These are phyloP conservation scores for Plotosus lineatus DNA, from an alignment of 2,113 vertebrate species.

Conservation along the genomic window DNA sequence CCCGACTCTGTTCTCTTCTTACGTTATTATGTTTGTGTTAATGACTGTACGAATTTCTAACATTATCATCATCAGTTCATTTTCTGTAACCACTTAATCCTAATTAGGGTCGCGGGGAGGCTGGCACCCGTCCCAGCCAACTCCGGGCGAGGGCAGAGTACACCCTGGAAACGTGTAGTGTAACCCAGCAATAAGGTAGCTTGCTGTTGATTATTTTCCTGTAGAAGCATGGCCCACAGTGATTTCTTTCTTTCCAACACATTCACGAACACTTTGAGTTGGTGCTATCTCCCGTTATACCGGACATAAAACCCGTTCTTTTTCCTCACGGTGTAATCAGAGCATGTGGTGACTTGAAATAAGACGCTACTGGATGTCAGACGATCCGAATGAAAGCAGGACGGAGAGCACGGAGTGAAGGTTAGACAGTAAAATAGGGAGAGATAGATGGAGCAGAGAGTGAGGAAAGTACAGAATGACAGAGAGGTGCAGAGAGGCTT, in stretches of 20 bases:
- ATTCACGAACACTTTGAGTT: neutral
- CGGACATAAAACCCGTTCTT: no score
- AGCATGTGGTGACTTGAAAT: no score
- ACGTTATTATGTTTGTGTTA: no score
- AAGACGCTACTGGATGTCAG: neutral
- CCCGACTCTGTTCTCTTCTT: no score
- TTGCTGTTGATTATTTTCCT: neutral
- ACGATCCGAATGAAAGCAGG: neutral
- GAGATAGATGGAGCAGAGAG: neutral
- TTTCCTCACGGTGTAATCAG: no score
- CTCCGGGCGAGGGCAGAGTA: no score
- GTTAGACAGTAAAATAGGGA: neutral
- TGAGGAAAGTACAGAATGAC: neutral
- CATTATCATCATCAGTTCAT: no score
- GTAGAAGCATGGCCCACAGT: neutral
- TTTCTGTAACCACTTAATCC: no score
- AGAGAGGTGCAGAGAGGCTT: slow-evolving; percentile 13
- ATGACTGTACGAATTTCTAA: no score
- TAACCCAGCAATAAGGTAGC: neutral
- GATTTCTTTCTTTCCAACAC: neutral
- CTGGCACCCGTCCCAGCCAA: no score
- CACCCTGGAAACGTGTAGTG: no score
- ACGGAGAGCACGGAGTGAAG: neutral
- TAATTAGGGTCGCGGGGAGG: no score
- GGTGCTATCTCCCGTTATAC: neutral